Base-by-base conservation (phyloP, 64 coral and sea anemone genomes). In the Montipora efflorescens region DNA sequence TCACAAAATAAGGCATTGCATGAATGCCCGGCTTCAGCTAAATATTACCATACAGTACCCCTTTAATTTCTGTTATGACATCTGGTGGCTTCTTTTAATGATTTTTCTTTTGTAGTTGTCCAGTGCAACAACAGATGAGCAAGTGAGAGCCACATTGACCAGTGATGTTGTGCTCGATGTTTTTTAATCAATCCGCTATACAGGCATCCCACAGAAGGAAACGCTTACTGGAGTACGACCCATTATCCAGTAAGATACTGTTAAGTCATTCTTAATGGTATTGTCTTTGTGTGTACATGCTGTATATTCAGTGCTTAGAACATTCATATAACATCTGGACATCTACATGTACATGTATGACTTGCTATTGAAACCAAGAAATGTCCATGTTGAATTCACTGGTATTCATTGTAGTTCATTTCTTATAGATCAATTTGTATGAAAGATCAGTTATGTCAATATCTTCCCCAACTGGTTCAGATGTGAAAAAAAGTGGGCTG, bases 371-470 rank as follows among this genome's bases (percentile, higher is more conserved):
- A 23, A 45, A 79, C 77, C 43, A 57, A 80, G 19, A 91, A 47
- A 66, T 81, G 59, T 91, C 59, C 49, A 79, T 80, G 72, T 59
- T 80, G 13, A 75, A 13, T 43, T 44, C 53, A 64, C 75, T 91
- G 22, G 61, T 81, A 75, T 92, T 47, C 58, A 61, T 58, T 49
- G 58, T 47, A 67, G 80, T 91, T 71, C 59, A 19, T 82, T 50
- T 80, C 5, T 47, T 86, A 61, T 86, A 82, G 89, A 62, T 91
- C 89, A 43, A 81, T 91, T 79, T 91, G 89, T 80, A 68, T 92
- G 14, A 87, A 92, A 77, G 71, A 77, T 57, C 91, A 92, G 52
- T 22, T 92, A 52, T 81, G 64, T 49, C 70, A 74, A 25, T 72
- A 84, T 76, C 51, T 92, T 18, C 81, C 90, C 48, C 90, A 83